Base-by-base conservation (phyloP, 2,113 vertebrate genomes). In the Sardina pilchardus region DNA sequence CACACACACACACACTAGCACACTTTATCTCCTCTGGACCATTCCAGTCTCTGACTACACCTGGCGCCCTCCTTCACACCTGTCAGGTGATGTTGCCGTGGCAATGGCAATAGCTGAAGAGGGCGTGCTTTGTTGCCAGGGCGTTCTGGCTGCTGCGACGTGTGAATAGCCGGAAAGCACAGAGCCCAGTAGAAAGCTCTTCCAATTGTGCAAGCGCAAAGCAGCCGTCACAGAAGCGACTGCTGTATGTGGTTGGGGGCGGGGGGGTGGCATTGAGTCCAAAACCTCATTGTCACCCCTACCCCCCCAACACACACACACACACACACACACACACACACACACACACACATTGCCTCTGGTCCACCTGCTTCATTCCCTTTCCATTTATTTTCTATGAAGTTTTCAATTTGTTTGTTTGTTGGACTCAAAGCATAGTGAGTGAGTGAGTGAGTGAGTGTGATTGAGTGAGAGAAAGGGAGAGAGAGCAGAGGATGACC, bases 151-250 rank as follows among this genome's bases (percentile, higher is more conserved):
- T 43, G 45, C 26, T 87, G 85, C 86, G 16, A 16, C 86, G 24
- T 71, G 80, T 86, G 82, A 90, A 90, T 90, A 83, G 87, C 67
- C 87, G 92, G 90, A 94, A 93, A 91, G 89, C 92, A 91, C 91
- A 94, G 93, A 94, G 90, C 81, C n/a, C 87, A 88, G 93, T 95
- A 93, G 94, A 96, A 96, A 92, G 81, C 75, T 95, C 94, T 85
- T 87, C 90, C 89, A 90, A 88, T 89, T 90, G 87, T 92, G 36
- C 78, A 30, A 71, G 63, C n/a, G 26, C 21, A 71, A 14, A 30
- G 26, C 63, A 71, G 63, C 63, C 9, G 9, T 26, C 8, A 9
- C 63, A 7, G 10, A 8, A 30, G 63, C 30, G 10, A 6, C 30
- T 12, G 71, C 30, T 16, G 14, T 34, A 10, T 78, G 71, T 36